Evolutionary conservation across 2,888 invertebrate genomes (phyloP).

Genomic region (Aelia acuminata): DNA sequence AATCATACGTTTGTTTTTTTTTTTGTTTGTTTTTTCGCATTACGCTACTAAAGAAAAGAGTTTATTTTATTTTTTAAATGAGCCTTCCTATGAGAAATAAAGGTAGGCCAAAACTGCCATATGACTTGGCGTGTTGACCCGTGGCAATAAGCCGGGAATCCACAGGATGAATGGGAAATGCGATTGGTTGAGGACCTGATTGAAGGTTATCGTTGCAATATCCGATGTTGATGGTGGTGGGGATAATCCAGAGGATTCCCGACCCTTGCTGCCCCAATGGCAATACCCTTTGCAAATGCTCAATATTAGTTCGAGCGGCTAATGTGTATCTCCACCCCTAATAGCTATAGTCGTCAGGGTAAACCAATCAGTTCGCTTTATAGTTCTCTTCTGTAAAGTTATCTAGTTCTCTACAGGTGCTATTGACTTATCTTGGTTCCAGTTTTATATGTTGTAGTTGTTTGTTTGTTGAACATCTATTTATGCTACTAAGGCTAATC

Average conservation of each 20-base stretch:
- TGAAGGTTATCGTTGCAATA: constrained; percentile 16
- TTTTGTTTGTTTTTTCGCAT: no score
- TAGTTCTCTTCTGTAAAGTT: background rate
- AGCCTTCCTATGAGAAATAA: no score
- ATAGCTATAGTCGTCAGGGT: background rate
- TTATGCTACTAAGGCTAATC: no score
- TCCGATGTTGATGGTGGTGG: background rate
- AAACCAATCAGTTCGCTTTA: background rate
- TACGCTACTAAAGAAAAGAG: no score
- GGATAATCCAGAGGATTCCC: background rate
- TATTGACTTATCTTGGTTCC: background rate
- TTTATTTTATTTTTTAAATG: no score
- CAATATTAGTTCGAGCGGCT: background rate
- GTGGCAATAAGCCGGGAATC: background rate
- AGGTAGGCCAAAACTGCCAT: background rate
- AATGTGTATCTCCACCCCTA: no score
- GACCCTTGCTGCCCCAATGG: constrained; percentile 16
- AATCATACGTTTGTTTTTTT: no score
- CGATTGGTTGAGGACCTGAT: background rate
- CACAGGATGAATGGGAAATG: constrained; percentile 3
- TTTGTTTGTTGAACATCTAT: no score
- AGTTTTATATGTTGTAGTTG: background rate
- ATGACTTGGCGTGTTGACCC: background rate
- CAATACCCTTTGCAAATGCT: background rate
- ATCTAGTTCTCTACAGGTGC: background rate